Evolutionary conservation across 2,888 invertebrate genomes (phyloP), one percentile per base, ranked within the genome.

Genomic region (Resseliella maxima): DNA sequence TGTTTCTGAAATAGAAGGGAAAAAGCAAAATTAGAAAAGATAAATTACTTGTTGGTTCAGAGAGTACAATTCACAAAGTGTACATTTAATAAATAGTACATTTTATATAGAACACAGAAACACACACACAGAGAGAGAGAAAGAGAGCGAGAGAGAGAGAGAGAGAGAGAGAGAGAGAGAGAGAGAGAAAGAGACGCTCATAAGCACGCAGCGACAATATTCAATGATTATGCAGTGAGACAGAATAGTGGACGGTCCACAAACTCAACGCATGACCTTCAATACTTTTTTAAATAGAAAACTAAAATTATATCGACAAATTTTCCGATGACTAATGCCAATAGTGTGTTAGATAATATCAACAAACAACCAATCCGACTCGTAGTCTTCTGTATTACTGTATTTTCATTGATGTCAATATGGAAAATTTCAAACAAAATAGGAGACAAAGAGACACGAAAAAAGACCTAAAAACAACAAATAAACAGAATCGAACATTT

Each of bases 241-340:
- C 5, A 15, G 1, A 24, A 31, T 15, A 31, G 31, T 59, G n/a
- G n/a, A 24, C n/a, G 24, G 27, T 1, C 24, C 3, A 59, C 50
- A 50, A 59, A 59, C 1, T 24, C 3, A n/a, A 24, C 10, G 72
- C 31, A 10, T 72, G 72, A 72, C 72, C 72, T 72, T 72, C 72
- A 72, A 72, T 50, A 12, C 10, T 27, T 1, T 72, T 72, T 72
- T 31, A 72, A 72, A 72, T 72, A 72, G 72, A 72, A 72, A 72
- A 72, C 72, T 31, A 72, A 72, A 72, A 72, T 24, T 31, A n/a
- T n/a, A 72, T 72, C 31, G 72, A 24, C 35, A 72, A 72, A 27
- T 31, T 72, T 72, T 72, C 2, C 72, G 31, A 27, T 72, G 72
- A 35, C 2, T 35, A 72, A 31, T n/a, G 72, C 31, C 31, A 31